These are phyloP conservation scores for Paracanthobrama guichenoti DNA, from an alignment of 2,113 vertebrate species.

Conservation along the genomic window DNA sequence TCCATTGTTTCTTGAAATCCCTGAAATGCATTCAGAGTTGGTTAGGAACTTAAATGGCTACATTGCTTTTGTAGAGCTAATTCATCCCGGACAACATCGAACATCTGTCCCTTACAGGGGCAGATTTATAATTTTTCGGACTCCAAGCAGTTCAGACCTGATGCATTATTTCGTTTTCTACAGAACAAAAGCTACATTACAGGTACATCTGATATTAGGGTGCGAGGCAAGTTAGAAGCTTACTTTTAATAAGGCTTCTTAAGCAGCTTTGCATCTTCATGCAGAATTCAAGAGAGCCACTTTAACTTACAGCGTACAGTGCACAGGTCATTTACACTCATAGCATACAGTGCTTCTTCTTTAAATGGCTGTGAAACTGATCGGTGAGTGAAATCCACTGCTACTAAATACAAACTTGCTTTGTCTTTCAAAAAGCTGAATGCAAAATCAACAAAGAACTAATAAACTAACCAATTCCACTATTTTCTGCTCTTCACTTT, in stretches of 20 bases:
- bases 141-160: background rate
- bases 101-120: background rate
- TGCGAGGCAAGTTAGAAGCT: constrained; percentile 15
- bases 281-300: background rate
- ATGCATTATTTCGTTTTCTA: constrained; percentile 18
- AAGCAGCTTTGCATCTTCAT: constrained; percentile 7
- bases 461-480: constrained; percentile 3
- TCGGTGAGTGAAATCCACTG: background rate
- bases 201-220: constrained; percentile 8
- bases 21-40: background rate
- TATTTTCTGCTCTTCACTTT: constrained; percentile 11
- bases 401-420: constrained; percentile 12
- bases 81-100: background rate
- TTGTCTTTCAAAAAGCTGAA: constrained; percentile 1
- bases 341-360: constrained; percentile 9
- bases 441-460: background rate
- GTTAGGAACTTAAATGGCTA: background rate
- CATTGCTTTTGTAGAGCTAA: background rate
- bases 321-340: background rate
- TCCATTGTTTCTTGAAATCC: background rate
- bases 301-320: background rate
- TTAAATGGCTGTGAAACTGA: constrained; percentile 16
- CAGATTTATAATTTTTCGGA: background rate
- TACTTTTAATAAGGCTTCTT: background rate
- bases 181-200: constrained; percentile 27